A percentile compares a stretch with the other conserved stretches of the same genome.
Conservation (phyloP, 1,140 invertebrate genomes). For the Acromyrmex echinatior region DNA sequence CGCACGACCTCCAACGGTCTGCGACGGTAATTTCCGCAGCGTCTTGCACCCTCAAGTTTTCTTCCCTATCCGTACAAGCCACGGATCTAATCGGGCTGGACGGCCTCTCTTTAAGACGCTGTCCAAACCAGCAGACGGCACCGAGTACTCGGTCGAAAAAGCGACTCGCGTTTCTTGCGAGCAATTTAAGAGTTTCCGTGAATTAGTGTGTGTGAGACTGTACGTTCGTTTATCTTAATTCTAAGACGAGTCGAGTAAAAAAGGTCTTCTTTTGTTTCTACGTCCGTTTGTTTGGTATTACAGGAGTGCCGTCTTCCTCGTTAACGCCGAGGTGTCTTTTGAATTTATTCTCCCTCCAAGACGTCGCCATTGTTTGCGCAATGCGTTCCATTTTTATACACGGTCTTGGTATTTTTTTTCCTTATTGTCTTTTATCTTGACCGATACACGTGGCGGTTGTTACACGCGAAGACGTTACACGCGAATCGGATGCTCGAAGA, state of each 20-base stretch:
- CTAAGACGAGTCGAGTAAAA: conserved; percentile 16
- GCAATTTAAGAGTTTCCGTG: conserved; percentile 47
- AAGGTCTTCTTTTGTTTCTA: conserved; percentile 28
- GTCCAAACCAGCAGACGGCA: conserved; percentile 33
- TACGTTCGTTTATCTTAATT: conserved; percentile 69
- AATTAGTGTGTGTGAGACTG: conserved; percentile 30
- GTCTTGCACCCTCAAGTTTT: conserved; percentile 46
- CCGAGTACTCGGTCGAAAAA: conserved; percentile 35
- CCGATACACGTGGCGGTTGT: conserved; percentile 26
- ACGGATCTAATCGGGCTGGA: conserved; percentile 54
- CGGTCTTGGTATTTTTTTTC: background rate
- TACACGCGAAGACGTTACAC: conserved; percentile 6
- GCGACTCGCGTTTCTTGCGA: conserved; percentile 34
- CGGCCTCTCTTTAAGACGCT: conserved; percentile 42
- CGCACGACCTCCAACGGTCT: conserved; percentile 6
- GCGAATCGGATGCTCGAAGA: conserved; percentile 33
- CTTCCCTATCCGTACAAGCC: conserved; percentile 20
- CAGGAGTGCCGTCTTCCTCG: conserved; percentile 11
- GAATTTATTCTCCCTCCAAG: conserved; percentile 37
- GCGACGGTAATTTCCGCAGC: conserved; percentile 37
- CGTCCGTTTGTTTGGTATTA: background rate
- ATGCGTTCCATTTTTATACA: background rate
- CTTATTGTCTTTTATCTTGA: background rate
- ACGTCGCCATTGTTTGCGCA: background rate
- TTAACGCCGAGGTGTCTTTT: conserved; percentile 38